Evolutionary conservation across 2,888 invertebrate genomes (phyloP).

Genomic region (Macrosoma leucophasiata): DNA sequence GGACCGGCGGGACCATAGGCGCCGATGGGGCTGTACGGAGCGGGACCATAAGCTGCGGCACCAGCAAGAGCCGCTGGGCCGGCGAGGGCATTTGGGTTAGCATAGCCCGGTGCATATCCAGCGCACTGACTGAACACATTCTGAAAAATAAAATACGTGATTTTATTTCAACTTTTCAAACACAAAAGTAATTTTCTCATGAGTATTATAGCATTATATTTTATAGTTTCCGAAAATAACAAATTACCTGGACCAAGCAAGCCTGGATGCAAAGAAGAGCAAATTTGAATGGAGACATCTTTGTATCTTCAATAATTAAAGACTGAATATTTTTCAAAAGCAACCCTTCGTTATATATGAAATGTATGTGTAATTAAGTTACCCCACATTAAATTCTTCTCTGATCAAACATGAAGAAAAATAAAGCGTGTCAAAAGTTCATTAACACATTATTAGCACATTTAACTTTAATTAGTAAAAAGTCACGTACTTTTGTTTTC

Average conservation of each 20-base stretch:
- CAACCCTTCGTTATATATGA: slow-evolving; percentile 14
- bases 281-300: slow-evolving; percentile 32
- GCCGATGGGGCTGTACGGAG: slow-evolving; percentile 11
- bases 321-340: slow-evolving; percentile 11
- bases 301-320: slow-evolving; percentile 13
- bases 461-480: no score
- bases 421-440: no score
- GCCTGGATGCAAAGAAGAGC: slow-evolving; percentile 36
- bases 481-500: no score
- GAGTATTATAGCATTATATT: not conserved
- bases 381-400: no score
- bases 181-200: no score
- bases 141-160: slow-evolving; percentile 18
- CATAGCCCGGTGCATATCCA: no score
- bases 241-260: slow-evolving; percentile 35
- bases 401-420: no score
- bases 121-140: slow-evolving; percentile 21
- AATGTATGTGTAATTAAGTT: slow-evolving; percentile 2
- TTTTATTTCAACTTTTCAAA: not conserved
- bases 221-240: not conserved
- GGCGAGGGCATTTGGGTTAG: no score
- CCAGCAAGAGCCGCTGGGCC: slow-evolving; percentile 6
- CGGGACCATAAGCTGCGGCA: slow-evolving; percentile 4
- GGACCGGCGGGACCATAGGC: slow-evolving; percentile 32
- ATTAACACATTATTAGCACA: no score